Evolutionary conservation across 1,140 invertebrate species (phyloP).

Genomic region (Daktulosphaira vitifoliae): DNA sequence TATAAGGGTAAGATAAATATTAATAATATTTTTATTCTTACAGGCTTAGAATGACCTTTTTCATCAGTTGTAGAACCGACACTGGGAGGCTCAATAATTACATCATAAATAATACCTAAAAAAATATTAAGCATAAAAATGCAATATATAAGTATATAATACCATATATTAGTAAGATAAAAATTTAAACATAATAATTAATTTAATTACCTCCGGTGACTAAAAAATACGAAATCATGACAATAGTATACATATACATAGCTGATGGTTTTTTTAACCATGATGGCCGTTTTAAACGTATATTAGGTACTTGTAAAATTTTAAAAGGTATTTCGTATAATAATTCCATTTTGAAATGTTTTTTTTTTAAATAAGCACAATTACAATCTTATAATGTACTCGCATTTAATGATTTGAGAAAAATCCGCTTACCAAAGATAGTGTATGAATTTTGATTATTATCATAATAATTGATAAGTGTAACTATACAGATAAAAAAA

Average conservation of each 20-base stretch:
- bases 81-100: constrained; percentile 95
- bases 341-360: constrained; percentile 54
- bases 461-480: no score
- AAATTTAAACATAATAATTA: neutral
- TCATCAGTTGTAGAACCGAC: constrained; percentile 96
- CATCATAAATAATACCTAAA: constrained; percentile 94
- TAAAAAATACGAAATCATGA: constrained; percentile 91
- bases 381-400: no score
- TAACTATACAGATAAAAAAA: no score
- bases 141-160: no score
- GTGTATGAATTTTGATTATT: no score
- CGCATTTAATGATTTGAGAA: no score
- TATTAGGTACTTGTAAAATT: constrained; percentile 80
- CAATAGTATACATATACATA: constrained; percentile 84
- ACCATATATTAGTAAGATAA: no score
- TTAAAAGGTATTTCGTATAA: constrained; percentile 70
- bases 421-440: no score
- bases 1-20: no score
- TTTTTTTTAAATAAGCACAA: neutral
- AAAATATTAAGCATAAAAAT: neutral
- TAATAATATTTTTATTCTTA: constrained; percentile 45
- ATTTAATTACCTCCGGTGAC: constrained; percentile 83
- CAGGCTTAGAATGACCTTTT: constrained; percentile 86
- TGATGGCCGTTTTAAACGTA: constrained; percentile 83
- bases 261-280: constrained; percentile 87